phyloP scores from a whole-genome alignment of 2,797 vertebrate species.

The Dendrocincla fuliginosa region DNA sequence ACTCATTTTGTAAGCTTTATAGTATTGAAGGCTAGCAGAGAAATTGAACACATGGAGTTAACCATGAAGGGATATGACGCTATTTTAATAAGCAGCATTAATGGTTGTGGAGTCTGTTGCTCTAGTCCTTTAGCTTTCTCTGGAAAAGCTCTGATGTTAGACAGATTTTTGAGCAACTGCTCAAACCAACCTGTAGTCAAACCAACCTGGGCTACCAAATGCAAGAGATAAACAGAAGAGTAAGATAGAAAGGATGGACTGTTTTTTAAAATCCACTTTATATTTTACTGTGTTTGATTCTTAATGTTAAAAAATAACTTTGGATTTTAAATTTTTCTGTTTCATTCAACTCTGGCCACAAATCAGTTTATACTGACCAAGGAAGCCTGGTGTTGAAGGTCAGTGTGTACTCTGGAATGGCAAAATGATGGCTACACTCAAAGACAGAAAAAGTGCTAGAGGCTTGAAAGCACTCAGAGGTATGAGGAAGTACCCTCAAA shows the following conservation, averaged over 20 bases:
- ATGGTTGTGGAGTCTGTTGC: background rate
- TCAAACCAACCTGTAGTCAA: no score
- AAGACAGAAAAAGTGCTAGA: background rate
- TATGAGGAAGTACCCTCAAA: background rate
- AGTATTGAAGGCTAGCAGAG: background rate
- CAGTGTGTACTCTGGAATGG: background rate
- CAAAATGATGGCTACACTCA: background rate
- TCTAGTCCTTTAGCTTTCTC: background rate
- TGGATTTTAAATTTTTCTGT: background rate
- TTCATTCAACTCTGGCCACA: background rate
- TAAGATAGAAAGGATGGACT: background rate
- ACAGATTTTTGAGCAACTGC: background rate
- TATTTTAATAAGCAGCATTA: background rate
- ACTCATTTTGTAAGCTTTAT: conserved; percentile 7
- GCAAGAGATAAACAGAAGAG: background rate
- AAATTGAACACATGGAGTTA: conserved; percentile 7
- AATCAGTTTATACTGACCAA: background rate
- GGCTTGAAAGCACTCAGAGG: background rate
- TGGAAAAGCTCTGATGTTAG: background rate
- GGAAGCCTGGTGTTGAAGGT: background rate
- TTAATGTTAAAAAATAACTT: background rate
- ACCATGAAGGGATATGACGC: background rate
- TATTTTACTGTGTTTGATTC: background rate
- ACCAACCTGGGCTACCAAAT: background rate
- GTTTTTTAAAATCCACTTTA: background rate